These are phyloP conservation scores for Aldrovandia affinis DNA, from an alignment of 2,797 vertebrate genomes.

Conservation along the genomic window DNA sequence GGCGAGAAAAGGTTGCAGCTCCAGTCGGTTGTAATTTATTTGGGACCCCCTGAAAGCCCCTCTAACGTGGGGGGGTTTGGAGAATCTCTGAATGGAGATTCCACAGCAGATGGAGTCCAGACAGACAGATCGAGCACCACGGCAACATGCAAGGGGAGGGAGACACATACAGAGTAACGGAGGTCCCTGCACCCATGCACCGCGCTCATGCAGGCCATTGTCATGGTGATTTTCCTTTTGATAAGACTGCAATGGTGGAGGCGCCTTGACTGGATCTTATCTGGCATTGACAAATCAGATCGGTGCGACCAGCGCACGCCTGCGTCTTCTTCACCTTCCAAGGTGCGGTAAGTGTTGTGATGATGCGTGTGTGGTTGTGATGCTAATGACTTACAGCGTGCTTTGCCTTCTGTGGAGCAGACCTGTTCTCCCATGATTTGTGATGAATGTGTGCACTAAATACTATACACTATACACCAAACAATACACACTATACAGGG, in stretches of 20 bases:
- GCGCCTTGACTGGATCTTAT: background rate
- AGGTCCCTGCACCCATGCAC: slow-evolving; percentile 12
- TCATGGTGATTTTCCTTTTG: slow-evolving; percentile 26
- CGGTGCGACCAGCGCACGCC: background rate
- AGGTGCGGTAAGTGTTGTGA: slow-evolving; percentile 10
- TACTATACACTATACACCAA: no score
- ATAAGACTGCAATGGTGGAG: background rate
- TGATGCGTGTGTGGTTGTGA: background rate
- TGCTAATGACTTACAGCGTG: background rate
- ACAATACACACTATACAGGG: no score
- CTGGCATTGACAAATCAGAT: background rate
- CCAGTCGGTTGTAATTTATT: background rate
- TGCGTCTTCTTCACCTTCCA: background rate
- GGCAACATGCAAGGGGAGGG: slow-evolving; percentile 38
- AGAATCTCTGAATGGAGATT: slow-evolving; percentile 27
- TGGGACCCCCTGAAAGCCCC: background rate
- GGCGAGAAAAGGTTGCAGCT: background rate
- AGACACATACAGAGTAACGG: slow-evolving; percentile 52
- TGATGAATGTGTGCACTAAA: background rate
- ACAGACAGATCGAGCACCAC: slow-evolving; percentile 3
- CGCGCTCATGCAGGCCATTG: slow-evolving; percentile 15
- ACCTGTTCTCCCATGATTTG: no score
- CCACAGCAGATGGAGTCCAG: slow-evolving; percentile 56
- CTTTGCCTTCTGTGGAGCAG: slow-evolving; percentile 1
- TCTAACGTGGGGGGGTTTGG: background rate